Base-by-base conservation (phyloP, 2,797 vertebrate genomes). In the Rhincodon typus region DNA sequence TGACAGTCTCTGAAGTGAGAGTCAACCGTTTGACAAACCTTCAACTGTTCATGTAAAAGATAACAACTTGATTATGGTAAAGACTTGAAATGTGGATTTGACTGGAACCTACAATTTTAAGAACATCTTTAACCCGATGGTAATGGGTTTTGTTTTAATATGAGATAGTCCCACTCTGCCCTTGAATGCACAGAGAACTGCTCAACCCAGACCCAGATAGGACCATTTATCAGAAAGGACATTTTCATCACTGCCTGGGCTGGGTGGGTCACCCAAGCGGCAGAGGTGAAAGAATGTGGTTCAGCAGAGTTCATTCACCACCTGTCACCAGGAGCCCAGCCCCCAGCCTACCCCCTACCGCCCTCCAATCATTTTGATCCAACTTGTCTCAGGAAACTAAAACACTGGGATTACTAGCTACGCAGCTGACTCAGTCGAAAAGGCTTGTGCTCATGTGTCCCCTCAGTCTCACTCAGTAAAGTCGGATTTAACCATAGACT, bases 221-320 rank as follows among this genome's bases (percentile, higher is more conserved):
- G 62, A 67, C 19, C 62, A 67, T 93, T 93, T 93, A 93, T 93
- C 90, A 67, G 34, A 67, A 67, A 67, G 90, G 90, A n/a, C 66
- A 69, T 2, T 42, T 69, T 67, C 21, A 69, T 93, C 66, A 42
- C 8, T 3, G 62, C 8, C n/a, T 93, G 62, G 90, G 66, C 62
- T 69, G 21, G 90, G 66, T n/a, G n/a, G n/a, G n/a, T n/a, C n/a
- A 67, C 90, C 21, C n/a, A 93, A 93, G 62, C n/a, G n/a, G 66
- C 62, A 27, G 90, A 91, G 30, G 88, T 91, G 57, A 91, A 67
- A 91, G 53, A 69, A 93, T 69, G n/a, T 21, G 57, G 53, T 38
- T 93, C 90, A 67, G 34, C n/a, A 25, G 62, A 93, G 62, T 93
- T 93, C 90, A 93, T 93, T 42, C 90, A 69, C 87, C 87, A 90